Percentiles rank a stretch among this genome's conserved stretches.
phyloP scores from a whole-genome alignment of 2,888 invertebrate species.

The Eristalis pertinax region DNA sequence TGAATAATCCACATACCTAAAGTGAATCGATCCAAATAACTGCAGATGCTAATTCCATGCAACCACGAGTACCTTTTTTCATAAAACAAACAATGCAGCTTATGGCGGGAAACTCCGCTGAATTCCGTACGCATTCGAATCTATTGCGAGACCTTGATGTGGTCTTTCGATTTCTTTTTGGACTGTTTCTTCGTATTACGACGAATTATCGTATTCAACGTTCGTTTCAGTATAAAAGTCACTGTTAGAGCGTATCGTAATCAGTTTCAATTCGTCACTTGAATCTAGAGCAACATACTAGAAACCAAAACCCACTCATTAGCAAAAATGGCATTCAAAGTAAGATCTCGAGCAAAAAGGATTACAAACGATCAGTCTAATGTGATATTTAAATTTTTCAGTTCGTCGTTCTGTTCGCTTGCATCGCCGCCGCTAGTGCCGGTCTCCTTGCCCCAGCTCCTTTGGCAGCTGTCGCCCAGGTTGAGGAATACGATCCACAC shows the following conservation, averaged over 20 bases:
- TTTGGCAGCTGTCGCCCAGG: conserved; percentile 74
- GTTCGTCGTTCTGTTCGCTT: conserved; percentile 78
- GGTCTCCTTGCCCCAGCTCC: conserved; percentile 77
- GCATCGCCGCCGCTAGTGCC: conserved; percentile 78
- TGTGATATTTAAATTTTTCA: conserved; percentile 72
- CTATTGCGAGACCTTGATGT: conserved; percentile 48
- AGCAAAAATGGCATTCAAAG: conserved; percentile 80
- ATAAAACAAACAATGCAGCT: conserved; percentile 37
- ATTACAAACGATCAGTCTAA: conserved; percentile 32
- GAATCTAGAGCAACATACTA: conserved; percentile 78
- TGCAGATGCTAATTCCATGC: conserved; percentile 38
- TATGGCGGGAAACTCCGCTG: conserved; percentile 22
- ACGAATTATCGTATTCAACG: conserved; percentile 15
- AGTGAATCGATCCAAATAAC: conserved; percentile 26
- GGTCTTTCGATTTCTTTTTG: conserved; percentile 50
- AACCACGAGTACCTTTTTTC: conserved; percentile 8
- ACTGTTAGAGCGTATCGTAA: conserved; percentile 68
- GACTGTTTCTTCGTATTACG: conserved; percentile 9
- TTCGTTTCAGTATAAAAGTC: conserved; percentile 69
- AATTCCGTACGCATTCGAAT: conserved; percentile 51
- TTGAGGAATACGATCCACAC: conserved; percentile 80
- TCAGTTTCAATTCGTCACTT: conserved; percentile 79
- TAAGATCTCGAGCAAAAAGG: conserved; percentile 73
- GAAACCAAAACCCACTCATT: conserved; percentile 50
- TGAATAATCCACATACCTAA: conserved; percentile 17